phyloP scores from a whole-genome alignment of 1,140 invertebrate genomes.

The Ceratina australensis region DNA sequence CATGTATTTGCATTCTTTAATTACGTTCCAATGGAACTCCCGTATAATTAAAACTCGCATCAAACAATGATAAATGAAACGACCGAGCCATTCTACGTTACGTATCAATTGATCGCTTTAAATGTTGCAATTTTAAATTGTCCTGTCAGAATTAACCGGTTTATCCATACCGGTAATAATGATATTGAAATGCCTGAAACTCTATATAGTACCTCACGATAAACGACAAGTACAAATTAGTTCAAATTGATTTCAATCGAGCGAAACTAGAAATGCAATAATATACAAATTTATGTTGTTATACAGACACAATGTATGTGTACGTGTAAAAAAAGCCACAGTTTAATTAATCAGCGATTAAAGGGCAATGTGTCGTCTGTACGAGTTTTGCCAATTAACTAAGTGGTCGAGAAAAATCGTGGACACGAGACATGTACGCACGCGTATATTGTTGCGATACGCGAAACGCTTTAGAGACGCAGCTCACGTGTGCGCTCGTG shows the following conservation, averaged over 20 bases:
- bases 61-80: background rate
- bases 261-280: too few species aligned
- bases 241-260: background rate
- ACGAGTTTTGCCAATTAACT: constrained; percentile 5
- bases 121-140: background rate
- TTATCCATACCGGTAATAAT: background rate
- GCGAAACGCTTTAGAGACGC: background rate
- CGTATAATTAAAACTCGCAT: background rate
- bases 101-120: background rate
- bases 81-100: background rate
- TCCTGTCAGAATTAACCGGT: background rate
- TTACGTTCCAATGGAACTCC: background rate
- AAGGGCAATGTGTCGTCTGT: background rate
- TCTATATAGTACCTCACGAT: too few species aligned
- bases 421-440: background rate
- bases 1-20: constrained; percentile 19
- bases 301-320: too few species aligned
- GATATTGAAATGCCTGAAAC: too few species aligned
- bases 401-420: constrained; percentile 6
- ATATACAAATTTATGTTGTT: too few species aligned
- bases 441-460: constrained; percentile 10
- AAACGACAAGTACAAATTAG: background rate
- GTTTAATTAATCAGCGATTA: background rate
- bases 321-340: too few species aligned
- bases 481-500: background rate